These are phyloP conservation scores for Buathra laborator DNA, from an alignment of 2,888 invertebrate genomes.

Conservation along the genomic window DNA sequence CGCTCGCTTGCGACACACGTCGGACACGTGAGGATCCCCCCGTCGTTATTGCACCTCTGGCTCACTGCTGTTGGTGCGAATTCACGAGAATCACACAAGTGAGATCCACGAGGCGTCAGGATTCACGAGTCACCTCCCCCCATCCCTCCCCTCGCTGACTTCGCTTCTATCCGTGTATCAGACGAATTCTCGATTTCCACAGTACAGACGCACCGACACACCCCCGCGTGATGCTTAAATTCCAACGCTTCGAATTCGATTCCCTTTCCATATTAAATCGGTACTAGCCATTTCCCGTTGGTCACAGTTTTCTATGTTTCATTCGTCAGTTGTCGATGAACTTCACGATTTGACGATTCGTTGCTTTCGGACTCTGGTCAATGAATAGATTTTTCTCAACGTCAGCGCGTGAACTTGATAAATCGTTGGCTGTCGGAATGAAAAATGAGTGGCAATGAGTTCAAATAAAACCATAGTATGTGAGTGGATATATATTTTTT, in stretches of 20 bases:
- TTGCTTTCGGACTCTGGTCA: not conserved
- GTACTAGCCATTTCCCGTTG: not conserved
- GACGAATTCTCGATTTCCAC: slow-evolving; percentile 50
- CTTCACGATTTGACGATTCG: slow-evolving; percentile 31
- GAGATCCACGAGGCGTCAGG: slow-evolving; percentile 40
- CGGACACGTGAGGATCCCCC: slow-evolving; percentile 53
- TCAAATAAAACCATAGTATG: not conserved
- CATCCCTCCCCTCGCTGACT: slow-evolving; percentile 31
- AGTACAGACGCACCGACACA: not conserved
- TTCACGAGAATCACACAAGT: slow-evolving; percentile 43
- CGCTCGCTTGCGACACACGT: slow-evolving; percentile 49
- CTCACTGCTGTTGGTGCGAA: slow-evolving; percentile 34
- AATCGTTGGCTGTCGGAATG: not conserved
- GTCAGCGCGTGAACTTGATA: not conserved
- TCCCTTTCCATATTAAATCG: not conserved
- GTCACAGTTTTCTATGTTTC: not conserved
- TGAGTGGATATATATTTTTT: not conserved
- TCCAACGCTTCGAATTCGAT: slow-evolving; percentile 5
- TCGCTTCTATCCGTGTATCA: slow-evolving; percentile 23
- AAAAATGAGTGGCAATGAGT: not conserved
- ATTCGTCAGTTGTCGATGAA: slow-evolving; percentile 13
- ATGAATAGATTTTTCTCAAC: slow-evolving; percentile 10
- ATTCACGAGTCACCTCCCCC: slow-evolving; percentile 51
- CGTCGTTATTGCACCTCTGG: slow-evolving; percentile 56
- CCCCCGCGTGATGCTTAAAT: not conserved